Evolutionary conservation across 2,888 invertebrate genomes (phyloP).

Genomic region (Hypercompe scribonia): DNA sequence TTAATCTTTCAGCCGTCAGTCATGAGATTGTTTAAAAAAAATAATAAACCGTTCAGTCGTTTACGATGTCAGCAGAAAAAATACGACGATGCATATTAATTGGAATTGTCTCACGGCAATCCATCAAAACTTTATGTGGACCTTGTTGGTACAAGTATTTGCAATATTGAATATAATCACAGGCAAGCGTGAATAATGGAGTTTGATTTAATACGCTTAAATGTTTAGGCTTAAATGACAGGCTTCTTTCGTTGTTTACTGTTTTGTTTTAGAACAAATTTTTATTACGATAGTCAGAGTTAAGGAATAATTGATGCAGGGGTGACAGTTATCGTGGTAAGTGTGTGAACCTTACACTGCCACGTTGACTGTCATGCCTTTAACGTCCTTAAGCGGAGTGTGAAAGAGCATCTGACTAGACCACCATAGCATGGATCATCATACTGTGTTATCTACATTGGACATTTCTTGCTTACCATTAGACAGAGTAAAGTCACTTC

Average conservation of each 20-base stretch:
- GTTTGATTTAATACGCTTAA: slow-evolving; percentile 1
- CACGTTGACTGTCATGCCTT: no score
- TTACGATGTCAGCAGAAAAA: slow-evolving; percentile 53
- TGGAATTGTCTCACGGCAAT: slow-evolving; percentile 52
- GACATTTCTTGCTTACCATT: no score
- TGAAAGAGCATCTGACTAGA: no score
- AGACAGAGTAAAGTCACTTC: no score
- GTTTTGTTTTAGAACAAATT: not conserved
- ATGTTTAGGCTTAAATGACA: no score
- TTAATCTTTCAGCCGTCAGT: slow-evolving; percentile 51
- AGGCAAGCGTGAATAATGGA: slow-evolving; percentile 10
- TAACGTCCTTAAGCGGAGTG: no score
- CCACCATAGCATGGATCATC: no score
- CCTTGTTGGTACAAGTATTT: slow-evolving; percentile 19
- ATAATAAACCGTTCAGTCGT: slow-evolving; percentile 65
- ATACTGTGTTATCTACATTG: no score
- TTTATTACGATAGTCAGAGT: no score
- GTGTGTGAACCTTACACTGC: no score
- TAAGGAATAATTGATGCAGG: no score
- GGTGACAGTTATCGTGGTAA: no score
- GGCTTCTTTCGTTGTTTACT: not conserved
- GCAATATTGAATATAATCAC: slow-evolving; percentile 13
- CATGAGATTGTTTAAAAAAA: slow-evolving; percentile 68
- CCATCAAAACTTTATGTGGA: slow-evolving; percentile 42
- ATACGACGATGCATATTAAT: slow-evolving; percentile 51